phyloP scores from a whole-genome alignment of 2,888 invertebrate species.

The Fragum fragum region DNA sequence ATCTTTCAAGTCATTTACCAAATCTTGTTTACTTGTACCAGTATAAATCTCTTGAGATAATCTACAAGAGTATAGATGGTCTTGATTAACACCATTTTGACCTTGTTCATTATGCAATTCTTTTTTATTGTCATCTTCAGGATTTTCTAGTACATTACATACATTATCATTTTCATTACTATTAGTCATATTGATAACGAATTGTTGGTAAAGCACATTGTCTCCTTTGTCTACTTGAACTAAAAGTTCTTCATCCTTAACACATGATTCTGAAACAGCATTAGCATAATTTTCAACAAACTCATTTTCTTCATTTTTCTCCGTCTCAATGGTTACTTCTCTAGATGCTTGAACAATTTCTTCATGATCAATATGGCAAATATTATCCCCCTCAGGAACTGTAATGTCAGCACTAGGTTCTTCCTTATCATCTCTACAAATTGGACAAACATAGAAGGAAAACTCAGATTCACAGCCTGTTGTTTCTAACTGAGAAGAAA shows the following conservation, averaged over 20 bases:
- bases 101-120: not conserved
- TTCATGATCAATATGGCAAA: conserved; percentile 4
- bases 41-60: not conserved
- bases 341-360: not conserved
- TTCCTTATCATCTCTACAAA: conserved; percentile 18
- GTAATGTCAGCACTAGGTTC: not conserved
- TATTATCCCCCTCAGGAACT: not conserved
- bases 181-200: too few species aligned
- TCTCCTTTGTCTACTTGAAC: too few species aligned
- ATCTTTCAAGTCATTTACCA: too few species aligned
- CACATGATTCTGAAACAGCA: not conserved
- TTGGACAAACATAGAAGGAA: conserved; percentile 41
- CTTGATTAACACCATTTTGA: not conserved
- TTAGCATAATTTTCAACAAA: not conserved
- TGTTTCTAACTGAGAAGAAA: conserved; percentile 51
- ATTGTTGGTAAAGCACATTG: too few species aligned
- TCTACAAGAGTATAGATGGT: conserved; percentile 1
- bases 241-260: too few species aligned
- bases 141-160: too few species aligned
- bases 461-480: conserved; percentile 62
- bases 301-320: not conserved
- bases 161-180: too few species aligned
- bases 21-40: too few species aligned
- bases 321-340: not conserved
- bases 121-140: too few species aligned